Base-by-base conservation (phyloP, 2,113 vertebrate species). In the Phylloscopus trochiloides region DNA sequence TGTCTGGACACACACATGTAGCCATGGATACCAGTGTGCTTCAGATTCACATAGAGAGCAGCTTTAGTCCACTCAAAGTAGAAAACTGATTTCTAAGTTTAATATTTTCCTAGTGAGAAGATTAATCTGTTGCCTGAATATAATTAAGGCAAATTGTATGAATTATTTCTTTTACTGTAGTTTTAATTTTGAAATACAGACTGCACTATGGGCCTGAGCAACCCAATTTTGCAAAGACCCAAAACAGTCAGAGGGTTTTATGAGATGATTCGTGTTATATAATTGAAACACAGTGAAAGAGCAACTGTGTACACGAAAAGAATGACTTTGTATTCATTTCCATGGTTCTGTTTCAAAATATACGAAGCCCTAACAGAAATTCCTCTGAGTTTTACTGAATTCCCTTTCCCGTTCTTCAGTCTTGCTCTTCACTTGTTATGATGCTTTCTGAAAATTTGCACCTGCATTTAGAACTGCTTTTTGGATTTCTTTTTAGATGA, bases 271-370 rank as follows among this genome's bases (percentile, higher is more conserved):
- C 50, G 42, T 67, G 40, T 78, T 90, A 22, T 28, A 2, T 40
- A 63, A 34, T 15, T 71, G 72, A 77, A 94, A 63, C n/a, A 15
- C 75, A 40, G 25, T 67, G 83, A 94, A 94, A 95, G 76, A 86
- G 13, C 36, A 58, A 25, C 63, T 94, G 68, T 91, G 45, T 55
- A 55, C 58, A 72, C 43, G 81, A 84, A 36, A 93, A 82, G 85
- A 86, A 84, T 55, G 22, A 81, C 83, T 73, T 70, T 86, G 28
- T 93, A 43, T 91, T 94, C 84, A 70, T 88, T 88, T 92, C 72
- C 29, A 10, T 79, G 51, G 21, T 88, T 90, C 32, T 86, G 0
- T 76, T 84, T 88, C 65, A 86, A 86, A 81, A 83, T 48, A 90
- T 19, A 59, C 14, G 29, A 88, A 59, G 48, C 63, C 40, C 38